These are phyloP conservation scores for Tachycineta bicolor DNA, from an alignment of 2,113 vertebrate genomes.

Conservation along the genomic window DNA sequence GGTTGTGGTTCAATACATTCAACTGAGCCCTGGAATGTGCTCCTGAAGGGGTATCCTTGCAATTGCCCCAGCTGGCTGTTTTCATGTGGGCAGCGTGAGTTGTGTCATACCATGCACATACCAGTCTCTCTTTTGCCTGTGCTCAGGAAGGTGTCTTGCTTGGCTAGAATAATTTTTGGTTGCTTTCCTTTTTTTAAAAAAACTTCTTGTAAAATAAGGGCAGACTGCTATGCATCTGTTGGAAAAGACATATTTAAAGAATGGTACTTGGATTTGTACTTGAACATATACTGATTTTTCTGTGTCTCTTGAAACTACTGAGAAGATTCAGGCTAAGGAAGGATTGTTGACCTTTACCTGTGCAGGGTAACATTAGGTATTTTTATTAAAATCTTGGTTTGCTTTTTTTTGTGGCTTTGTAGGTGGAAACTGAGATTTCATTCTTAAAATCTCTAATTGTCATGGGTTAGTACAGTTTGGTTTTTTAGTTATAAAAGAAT, in stretches of 20 bases:
- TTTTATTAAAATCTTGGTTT: background rate
- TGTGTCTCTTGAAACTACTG: background rate
- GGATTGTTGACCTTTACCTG: background rate
- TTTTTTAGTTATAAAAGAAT: no score
- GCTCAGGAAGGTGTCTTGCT: background rate
- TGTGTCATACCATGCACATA: background rate
- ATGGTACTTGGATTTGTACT: background rate
- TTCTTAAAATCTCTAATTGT: background rate
- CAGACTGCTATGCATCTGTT: background rate
- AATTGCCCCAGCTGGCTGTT: rapidly evolving
- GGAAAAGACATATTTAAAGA: background rate
- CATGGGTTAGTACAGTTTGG: no score
- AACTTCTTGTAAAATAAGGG: background rate
- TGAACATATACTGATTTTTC: background rate
- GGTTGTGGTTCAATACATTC: rapidly evolving
- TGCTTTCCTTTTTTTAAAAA: background rate
- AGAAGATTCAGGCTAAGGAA: background rate
- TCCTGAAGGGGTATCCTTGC: background rate
- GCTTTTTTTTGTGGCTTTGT: background rate
- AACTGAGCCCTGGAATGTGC: background rate
- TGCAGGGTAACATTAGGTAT: background rate
- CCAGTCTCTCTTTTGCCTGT: background rate
- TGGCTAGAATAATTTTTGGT: background rate
- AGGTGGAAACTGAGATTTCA: background rate
- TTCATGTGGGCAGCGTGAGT: background rate